Conservation (phyloP, 2,113 vertebrate genomes). For the Puntigrus tetrazona region DNA sequence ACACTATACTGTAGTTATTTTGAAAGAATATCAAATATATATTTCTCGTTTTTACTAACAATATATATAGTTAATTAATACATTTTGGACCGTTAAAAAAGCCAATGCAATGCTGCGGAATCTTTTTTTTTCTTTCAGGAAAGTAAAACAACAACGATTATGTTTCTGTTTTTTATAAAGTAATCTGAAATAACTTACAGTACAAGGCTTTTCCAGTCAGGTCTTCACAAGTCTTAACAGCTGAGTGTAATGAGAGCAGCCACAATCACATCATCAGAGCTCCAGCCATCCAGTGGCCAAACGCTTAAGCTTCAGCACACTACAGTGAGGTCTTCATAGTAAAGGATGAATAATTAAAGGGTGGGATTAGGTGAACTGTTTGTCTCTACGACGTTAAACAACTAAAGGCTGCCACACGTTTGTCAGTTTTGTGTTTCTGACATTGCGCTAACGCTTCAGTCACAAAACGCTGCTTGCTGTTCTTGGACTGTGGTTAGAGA, state of each 20-base stretch:
- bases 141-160: neutral
- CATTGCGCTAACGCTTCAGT: neutral
- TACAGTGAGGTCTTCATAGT: constrained; percentile 65
- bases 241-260: neutral
- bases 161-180: neutral
- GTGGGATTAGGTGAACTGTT: constrained; percentile 71
- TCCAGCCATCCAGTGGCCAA: constrained; percentile 53
- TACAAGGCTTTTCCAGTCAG: neutral
- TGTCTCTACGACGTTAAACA: constrained; percentile 41
- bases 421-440: neutral
- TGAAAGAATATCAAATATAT: neutral
- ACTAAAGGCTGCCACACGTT: constrained; percentile 31
- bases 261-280: constrained; percentile 34
- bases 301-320: constrained; percentile 62
- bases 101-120: neutral
- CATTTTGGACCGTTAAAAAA: neutral
- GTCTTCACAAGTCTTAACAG: constrained; percentile 8
- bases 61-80: neutral
- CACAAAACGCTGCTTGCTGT: neutral
- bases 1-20: neutral
- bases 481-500: neutral
- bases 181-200: constrained; percentile 15
- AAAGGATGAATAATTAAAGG: constrained; percentile 75
- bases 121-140: neutral
- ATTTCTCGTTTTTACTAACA: neutral